A percentile compares a stretch with the other conserved stretches of the same genome.
phyloP scores from a whole-genome alignment of 2,888 invertebrate species.

The Drosophila neonasuta region DNA sequence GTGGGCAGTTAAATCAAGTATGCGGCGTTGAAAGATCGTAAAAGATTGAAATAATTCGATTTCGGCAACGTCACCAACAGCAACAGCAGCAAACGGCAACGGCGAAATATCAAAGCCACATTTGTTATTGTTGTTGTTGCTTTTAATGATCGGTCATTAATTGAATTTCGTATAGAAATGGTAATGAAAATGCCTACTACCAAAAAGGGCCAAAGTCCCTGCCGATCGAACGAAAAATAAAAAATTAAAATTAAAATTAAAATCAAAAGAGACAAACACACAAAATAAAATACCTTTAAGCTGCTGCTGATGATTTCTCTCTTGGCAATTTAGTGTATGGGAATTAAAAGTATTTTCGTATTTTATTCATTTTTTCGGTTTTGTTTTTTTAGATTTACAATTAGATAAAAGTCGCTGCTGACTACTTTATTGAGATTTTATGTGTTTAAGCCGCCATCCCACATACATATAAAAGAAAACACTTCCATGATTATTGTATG shows the following conservation, averaged over 20 bases:
- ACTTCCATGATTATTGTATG: constrained; percentile 20
- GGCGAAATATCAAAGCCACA: constrained; percentile 75
- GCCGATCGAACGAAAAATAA: constrained; percentile 22
- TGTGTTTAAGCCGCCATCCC: constrained; percentile 71
- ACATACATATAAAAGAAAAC: constrained; percentile 23
- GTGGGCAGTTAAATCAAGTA: constrained; percentile 53
- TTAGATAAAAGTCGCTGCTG: constrained; percentile 70
- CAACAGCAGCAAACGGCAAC: constrained; percentile 39
- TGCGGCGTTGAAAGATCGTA: constrained; percentile 60
- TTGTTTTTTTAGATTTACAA: constrained; percentile 68
- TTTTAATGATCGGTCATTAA: constrained; percentile 81
- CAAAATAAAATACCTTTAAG: constrained; percentile 23
- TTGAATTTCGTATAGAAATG: constrained; percentile 75
- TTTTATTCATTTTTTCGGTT: constrained; percentile 17
- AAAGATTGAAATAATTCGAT: constrained; percentile 66
- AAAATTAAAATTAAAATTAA: constrained; percentile 18
- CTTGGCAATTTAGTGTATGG: constrained; percentile 45
- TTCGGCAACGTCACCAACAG: constrained; percentile 47
- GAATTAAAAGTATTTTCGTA: constrained; percentile 33
- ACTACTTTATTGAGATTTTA: constrained; percentile 78
- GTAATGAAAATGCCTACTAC: constrained; percentile 65
- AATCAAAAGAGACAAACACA: neutral
- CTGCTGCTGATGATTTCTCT: constrained; percentile 53
- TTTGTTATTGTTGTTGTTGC: constrained; percentile 11
- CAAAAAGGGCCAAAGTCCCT: constrained; percentile 48